Evolutionary conservation across 2,797 vertebrate genomes (phyloP), one percentile per base, ranked within the genome.

Genomic region (Oreochromis grahami): DNA sequence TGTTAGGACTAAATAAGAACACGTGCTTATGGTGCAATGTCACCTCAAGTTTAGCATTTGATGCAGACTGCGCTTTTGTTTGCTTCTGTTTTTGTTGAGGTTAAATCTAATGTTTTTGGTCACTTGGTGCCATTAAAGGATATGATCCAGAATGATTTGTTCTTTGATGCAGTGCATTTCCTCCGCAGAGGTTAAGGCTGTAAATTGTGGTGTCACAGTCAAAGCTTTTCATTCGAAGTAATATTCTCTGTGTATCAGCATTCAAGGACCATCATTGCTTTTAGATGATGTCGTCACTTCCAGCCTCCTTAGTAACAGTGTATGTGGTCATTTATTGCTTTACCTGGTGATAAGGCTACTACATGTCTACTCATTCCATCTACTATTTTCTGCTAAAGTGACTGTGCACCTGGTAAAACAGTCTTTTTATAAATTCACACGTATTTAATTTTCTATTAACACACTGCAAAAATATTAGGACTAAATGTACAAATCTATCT

Each of bases 391-490:
- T 85, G 76, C 86, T 91, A 51, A 86, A 82, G 85, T 90, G 84
- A 84, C 84, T 77, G 45, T 32, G 86, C 87, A 88, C 79, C 56
- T 68, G 86, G 72, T 87, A 41, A 93, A 92, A 87, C 81, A 82
- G 78, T 79, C 84, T 87, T 93, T 63, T 93, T 93, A 80, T 89
- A 86, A 89, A 89, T 84, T 87, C 83, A 86, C 86, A 77, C 77
- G 19, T 65, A 34, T 86, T 93, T 91, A 53, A 63, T 90, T 88
- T 87, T 88, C 9, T 84, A 82, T 56, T 78, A 80, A 85, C 58
- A 85, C 79, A 63, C 84, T 82, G 87, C 81, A 88, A 60, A 85
- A 91, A 90, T 87, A 83, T 94, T 89, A 84, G 79, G 85, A 84
- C 78, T 87, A 43, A 84, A 87, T 87, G 77, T 91, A 77, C 80